Percentiles rank a stretch among this genome's conserved stretches.
These are phyloP conservation scores for Leptodirus hochenwartii DNA, from an alignment of 2,888 invertebrate species.

Conservation along the genomic window DNA sequence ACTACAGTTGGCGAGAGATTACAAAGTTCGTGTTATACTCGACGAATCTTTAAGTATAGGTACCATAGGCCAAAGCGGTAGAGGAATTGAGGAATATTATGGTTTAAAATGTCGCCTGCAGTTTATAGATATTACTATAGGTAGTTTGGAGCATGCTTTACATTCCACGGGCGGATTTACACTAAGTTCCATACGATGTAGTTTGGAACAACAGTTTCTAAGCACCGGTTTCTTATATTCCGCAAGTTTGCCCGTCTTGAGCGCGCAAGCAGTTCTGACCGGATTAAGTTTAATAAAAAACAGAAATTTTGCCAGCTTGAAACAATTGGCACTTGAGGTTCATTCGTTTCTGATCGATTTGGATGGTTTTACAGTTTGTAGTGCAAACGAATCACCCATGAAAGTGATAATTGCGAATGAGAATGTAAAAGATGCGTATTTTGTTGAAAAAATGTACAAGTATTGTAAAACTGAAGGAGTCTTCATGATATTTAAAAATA, in stretches of 20 bases:
- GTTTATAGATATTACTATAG: slow-evolving; percentile 10
- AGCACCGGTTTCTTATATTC: slow-evolving; percentile 10
- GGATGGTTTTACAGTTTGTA: no score
- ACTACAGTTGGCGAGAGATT: slow-evolving; percentile 60
- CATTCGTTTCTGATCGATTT: no score
- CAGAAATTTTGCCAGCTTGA: slow-evolving; percentile 1
- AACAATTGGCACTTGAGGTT: no score
- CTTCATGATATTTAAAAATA: no score
- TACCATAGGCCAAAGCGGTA: slow-evolving; percentile 63
- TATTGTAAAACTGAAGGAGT: no score
- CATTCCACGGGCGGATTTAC: slow-evolving; percentile 10
- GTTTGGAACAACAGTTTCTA: slow-evolving; percentile 8
- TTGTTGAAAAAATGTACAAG: no score
- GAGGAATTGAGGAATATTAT: slow-evolving; percentile 65
- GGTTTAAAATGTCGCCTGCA: background rate
- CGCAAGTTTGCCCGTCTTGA: slow-evolving; percentile 9
- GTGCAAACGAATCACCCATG: no score
- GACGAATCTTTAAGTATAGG: slow-evolving; percentile 80
- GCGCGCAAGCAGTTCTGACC: slow-evolving; percentile 6
- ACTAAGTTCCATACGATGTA: slow-evolving; percentile 3
- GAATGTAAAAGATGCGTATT: no score
- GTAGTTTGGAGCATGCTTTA: slow-evolving; percentile 9
- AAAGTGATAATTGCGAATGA: no score
- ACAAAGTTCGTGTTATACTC: slow-evolving; percentile 76
- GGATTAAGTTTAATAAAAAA: slow-evolving; percentile 3